Evolutionary conservation across 2,113 vertebrate genomes (phyloP).

Genomic region (Phainopepla nitens): DNA sequence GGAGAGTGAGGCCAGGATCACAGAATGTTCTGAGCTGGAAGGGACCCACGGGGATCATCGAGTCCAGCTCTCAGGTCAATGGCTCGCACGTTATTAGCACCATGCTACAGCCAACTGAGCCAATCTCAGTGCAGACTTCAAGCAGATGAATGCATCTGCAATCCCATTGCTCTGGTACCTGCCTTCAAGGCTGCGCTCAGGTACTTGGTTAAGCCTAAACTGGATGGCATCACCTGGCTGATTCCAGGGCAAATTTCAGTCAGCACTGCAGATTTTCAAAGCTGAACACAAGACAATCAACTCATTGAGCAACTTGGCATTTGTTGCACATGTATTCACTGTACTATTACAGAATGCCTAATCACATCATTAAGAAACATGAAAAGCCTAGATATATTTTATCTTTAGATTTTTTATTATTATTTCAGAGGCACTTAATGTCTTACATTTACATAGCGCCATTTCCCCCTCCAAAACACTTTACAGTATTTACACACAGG

Average conservation of each 20-base stretch:
- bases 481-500: slow-evolving; percentile 64
- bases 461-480: slow-evolving; percentile 35
- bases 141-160: not conserved
- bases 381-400: not conserved
- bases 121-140: not conserved
- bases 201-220: not conserved
- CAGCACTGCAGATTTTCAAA: not conserved
- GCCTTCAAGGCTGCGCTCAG: not conserved
- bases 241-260: not conserved
- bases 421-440: slow-evolving; percentile 70
- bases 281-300: not conserved
- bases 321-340: not conserved
- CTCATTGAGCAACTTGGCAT: not conserved
- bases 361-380: not conserved
- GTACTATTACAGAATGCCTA: not conserved
- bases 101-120: rapidly evolving
- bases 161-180: not conserved
- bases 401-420: slow-evolving; percentile 50
- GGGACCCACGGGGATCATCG: not conserved
- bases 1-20: not conserved
- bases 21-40: not conserved
- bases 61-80: not conserved
- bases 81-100: rapidly evolving
- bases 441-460: slow-evolving; percentile 62
- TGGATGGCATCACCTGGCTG: not conserved